Base-by-base conservation (phyloP, 2,113 vertebrate species). In the Silurus meridionalis region DNA sequence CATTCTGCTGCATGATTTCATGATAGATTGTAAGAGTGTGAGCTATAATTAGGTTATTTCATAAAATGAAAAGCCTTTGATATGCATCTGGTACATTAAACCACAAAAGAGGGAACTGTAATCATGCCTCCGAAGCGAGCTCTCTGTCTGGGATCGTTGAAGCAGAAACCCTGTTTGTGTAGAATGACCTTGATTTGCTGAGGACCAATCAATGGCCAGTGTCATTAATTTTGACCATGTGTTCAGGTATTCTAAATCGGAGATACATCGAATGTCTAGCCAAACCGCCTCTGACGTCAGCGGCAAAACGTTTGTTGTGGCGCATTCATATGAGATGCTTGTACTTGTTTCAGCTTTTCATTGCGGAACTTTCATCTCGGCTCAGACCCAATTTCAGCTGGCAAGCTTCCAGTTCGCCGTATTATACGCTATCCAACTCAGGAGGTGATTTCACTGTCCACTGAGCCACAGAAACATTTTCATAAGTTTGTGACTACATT, bases 361-460 rank as follows among this genome's bases (percentile, higher is more conserved):
- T 78, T 75, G 7, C 53, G 23, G 60, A 53, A 77, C 69, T 83
- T 85, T 63, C 52, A 23, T 61, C 17, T 13, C 46, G n/a, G 46
- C 48, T 17, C 53, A 64, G 78, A 46, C 37, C 48, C 78, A 72
- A 55, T 57, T 64, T 82, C 78, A 61, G 71, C 83, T 90, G 89
- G 86, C 61, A 8, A 50, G 61, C 25, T 78, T 87, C 87, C 89
- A 91, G 86, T 8, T 23, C 69, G 60, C 23, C 58, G 75, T 66
- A 80, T 84, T 83, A 84, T 83, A 78, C 37, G 84, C 80, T 86
- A 80, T 87, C 82, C 25, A 64, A 78, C 87, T 86, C 66, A 77
- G 71, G 84, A 87, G 87, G 89, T 89, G 90, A 92, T 91, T 91
- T 90, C 91, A 90, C 89, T 23, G 88, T 91, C 86, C 87, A 86